Evolutionary conservation across 2,888 invertebrate species (phyloP).

Genomic region (Metopia argyrocephala): DNA sequence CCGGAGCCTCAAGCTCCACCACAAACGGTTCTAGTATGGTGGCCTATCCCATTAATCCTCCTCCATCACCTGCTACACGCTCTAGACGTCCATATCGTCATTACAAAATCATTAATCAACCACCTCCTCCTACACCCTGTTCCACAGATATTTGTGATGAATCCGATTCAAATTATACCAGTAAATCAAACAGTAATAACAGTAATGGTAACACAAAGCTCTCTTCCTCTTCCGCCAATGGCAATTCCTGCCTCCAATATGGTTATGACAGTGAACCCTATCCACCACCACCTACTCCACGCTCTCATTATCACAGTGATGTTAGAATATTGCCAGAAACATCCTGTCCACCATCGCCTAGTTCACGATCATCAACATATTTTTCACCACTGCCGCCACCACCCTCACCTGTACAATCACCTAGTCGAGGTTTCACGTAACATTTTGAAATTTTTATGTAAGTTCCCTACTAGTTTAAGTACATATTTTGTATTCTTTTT

Average conservation of each 20-base stretch:
- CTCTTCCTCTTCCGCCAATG: conserved; percentile 75
- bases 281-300: conserved; percentile 87
- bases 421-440: conserved; percentile 79
- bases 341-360: conserved; percentile 84
- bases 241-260: conserved; percentile 79
- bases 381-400: conserved; percentile 91
- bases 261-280: conserved; percentile 84
- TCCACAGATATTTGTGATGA: conserved; percentile 96
- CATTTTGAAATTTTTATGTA: conserved; percentile 77
- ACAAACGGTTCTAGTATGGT: conserved; percentile 79
- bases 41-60: conserved; percentile 92
- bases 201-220: conserved; percentile 75
- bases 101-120: conserved; percentile 87
- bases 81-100: conserved; percentile 88
- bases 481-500: neutral
- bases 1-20: conserved; percentile 80
- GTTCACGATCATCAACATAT: conserved; percentile 88
- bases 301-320: conserved; percentile 87
- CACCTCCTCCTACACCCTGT: conserved; percentile 96
- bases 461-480: conserved; percentile 55
- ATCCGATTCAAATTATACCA: conserved; percentile 87
- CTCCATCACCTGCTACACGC: conserved; percentile 92
- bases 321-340: conserved; percentile 81
- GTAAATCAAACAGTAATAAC: conserved; percentile 79
- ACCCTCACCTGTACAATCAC: conserved; percentile 87